Percentiles rank a stretch among this genome's conserved stretches.
Conservation (phyloP, 2,888 invertebrate genomes). For the Creontiades dilutus region DNA sequence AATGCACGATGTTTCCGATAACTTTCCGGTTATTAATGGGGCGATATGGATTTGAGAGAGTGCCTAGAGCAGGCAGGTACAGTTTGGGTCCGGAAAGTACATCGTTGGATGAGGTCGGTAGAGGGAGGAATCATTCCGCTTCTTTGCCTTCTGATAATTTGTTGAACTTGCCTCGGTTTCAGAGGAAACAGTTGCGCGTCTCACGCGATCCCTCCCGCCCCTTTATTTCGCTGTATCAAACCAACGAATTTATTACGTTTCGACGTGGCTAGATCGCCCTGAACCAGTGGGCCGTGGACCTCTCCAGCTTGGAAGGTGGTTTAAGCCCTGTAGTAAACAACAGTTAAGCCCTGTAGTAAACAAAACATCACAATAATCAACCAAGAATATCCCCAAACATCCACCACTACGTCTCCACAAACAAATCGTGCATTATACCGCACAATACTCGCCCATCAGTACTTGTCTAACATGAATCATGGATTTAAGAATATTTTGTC, state of each 20-base stretch:
- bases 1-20: background rate
- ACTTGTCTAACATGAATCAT: too few relatives aligned
- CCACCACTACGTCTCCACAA: too few relatives aligned
- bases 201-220: constrained; percentile 15
- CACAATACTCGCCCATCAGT: too few relatives aligned
- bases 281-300: background rate
- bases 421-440: too few relatives aligned
- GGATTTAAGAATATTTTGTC: too few relatives aligned
- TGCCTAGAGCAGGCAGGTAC: constrained; percentile 18
- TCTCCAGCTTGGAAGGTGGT: background rate
- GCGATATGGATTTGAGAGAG: constrained; percentile 33
- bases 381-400: too few relatives aligned
- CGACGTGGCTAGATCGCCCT: constrained; percentile 6
- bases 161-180: background rate
- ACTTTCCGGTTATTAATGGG: background rate
- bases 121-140: background rate
- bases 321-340: too few relatives aligned
- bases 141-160: constrained; percentile 20
- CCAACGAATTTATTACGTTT: constrained; percentile 43
- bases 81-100: background rate
- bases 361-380: too few relatives aligned
- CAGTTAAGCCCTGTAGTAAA: too few relatives aligned
- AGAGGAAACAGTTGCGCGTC: constrained; percentile 7
- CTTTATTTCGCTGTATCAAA: background rate
- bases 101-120: background rate